Base-by-base conservation (phyloP, 2,888 invertebrate species). In the Apocheima hispidaria region DNA sequence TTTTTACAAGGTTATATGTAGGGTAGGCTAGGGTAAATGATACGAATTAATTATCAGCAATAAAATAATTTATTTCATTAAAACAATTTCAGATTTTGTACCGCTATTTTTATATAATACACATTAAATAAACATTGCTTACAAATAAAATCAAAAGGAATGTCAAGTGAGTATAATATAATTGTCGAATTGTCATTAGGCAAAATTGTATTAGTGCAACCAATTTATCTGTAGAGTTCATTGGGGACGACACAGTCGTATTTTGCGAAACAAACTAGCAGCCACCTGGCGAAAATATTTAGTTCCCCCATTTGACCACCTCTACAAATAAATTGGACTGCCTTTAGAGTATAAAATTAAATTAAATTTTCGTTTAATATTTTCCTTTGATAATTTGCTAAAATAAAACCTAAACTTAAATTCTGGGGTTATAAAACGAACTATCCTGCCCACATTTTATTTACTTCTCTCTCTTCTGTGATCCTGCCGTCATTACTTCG, bases 1-100 rank as follows among this genome's bases (percentile, higher is more conserved):
- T n/a, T n/a, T n/a, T n/a, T n/a, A n/a, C n/a, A n/a, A n/a, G n/a
- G n/a, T n/a, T n/a, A n/a, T n/a, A n/a, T n/a, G n/a, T n/a, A 36
- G 4, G 2, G 4, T 36, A 23, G 2, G 41, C 14, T 12, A 2
- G 26, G 7, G 10, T 18, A 28, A 16, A 46, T 4, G 18, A 30
- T n/a, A 78, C 71, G 67, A 68, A 59, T 50, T 33, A 10, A 30
- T 60, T 68, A 72, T 82, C 83, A 83, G 89, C 88, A 87, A 87
- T 90, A 90, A 90, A 88, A 89, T 88, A 90, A 81, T 90, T 88
- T 86, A 87, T 87, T 90, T 85, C 75, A 83, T 79, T 86, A 85
- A 88, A 88, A 88, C 84, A 84, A 80, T 83, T 81, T 78, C 73
- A 79, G 80, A 76, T 83, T 84, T 77, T 82, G 79, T 84, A 85